Conservation (phyloP, 2,797 vertebrate genomes). For the Prionace glauca region DNA sequence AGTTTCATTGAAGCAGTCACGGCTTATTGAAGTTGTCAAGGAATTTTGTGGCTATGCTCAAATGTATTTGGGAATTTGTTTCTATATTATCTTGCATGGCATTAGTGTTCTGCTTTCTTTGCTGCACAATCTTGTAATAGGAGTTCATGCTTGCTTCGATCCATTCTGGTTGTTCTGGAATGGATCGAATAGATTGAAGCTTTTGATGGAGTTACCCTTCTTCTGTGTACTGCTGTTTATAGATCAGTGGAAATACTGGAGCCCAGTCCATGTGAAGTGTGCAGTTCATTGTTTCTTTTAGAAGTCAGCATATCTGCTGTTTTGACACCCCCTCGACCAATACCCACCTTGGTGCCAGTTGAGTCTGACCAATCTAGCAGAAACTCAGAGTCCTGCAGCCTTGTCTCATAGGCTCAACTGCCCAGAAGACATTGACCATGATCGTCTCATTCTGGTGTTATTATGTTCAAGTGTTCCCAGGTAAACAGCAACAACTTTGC, state of each 20-base stretch:
- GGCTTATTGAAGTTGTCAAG: background rate
- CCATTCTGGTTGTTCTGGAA: background rate
- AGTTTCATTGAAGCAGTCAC: background rate
- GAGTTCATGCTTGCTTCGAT: too few relatives aligned
- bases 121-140: too few relatives aligned
- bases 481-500: background rate
- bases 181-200: background rate
- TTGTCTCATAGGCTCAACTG: background rate
- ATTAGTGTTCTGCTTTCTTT: background rate
- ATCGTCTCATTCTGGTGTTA: background rate
- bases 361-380: background rate
- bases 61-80: background rate
- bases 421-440: background rate
- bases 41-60: background rate
- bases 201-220: background rate
- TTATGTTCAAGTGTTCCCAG: background rate
- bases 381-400: background rate
- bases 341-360: background rate
- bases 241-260: background rate
- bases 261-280: background rate
- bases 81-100: background rate
- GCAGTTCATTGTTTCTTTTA: background rate
- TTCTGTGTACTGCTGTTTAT: background rate
- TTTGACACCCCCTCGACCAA: background rate
- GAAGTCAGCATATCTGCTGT: background rate